These are phyloP conservation scores for Phasia obesa DNA, from an alignment of 2,888 invertebrate genomes.

Conservation along the genomic window DNA sequence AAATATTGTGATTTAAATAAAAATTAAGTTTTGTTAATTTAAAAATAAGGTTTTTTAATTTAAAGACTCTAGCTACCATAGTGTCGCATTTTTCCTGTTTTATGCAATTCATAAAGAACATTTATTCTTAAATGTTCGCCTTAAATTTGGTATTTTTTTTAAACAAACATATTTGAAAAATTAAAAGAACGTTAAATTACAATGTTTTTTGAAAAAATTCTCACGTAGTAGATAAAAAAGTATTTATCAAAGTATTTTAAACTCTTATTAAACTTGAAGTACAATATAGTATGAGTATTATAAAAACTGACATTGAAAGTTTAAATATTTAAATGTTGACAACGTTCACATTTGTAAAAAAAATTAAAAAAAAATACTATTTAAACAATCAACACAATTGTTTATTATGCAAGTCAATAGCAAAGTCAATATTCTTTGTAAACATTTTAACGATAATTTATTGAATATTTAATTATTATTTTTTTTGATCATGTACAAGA, in stretches of 20 bases:
- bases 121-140: no score
- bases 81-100: no score
- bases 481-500: background rate
- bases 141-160: background rate
- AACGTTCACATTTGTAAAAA: background rate
- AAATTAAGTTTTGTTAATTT: no score
- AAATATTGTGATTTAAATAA: no score
- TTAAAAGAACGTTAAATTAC: background rate
- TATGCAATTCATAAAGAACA: no score
- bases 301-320: constrained; percentile 58
- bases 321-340: constrained; percentile 29
- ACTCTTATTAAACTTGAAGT: constrained; percentile 29
- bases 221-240: constrained; percentile 49
- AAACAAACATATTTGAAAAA: background rate
- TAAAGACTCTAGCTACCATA: no score
- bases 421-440: constrained; percentile 7
- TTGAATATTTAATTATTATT: constrained; percentile 27
- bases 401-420: no score
- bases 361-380: constrained; percentile 3
- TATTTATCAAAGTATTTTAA: constrained; percentile 12
- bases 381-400: background rate
- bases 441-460: background rate
- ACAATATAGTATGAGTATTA: background rate
- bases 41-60: no score
- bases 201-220: constrained; percentile 27